A percentile compares a stretch with the other conserved stretches of the same genome.
These are phyloP conservation scores for Marronus borbonicus DNA, from an alignment of 2,888 invertebrate species.

Conservation along the genomic window DNA sequence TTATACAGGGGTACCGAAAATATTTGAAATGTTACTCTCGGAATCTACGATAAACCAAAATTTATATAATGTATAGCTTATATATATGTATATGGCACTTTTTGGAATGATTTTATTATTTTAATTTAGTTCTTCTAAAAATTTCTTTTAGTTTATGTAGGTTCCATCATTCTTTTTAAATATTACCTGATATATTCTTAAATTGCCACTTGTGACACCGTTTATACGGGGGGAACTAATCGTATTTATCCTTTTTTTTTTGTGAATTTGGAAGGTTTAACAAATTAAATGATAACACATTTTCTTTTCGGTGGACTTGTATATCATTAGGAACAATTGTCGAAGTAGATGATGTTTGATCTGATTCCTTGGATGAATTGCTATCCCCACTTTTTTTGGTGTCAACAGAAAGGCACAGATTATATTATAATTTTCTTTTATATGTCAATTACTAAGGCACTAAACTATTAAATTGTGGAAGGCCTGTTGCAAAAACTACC, in stretches of 20 bases:
- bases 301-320: too few relatives aligned
- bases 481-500: conserved; percentile 62
- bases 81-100: conserved; percentile 43
- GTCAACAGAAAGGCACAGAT: conserved; percentile 63
- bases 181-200: conserved; percentile 37
- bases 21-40: background rate
- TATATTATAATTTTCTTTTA: conserved; percentile 55
- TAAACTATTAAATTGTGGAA: conserved; percentile 63
- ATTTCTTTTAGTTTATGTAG: background rate
- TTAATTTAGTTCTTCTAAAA: conserved; percentile 6
- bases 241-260: conserved; percentile 4
- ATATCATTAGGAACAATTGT: too few relatives aligned
- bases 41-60: background rate
- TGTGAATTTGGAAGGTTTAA: too few relatives aligned
- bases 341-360: too few relatives aligned
- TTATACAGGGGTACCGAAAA: too few relatives aligned
- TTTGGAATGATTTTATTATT: conserved; percentile 39
- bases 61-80: conserved; percentile 7
- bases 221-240: conserved; percentile 16
- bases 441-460: conserved; percentile 69
- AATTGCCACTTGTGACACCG: background rate
- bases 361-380: background rate
- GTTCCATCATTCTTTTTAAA: background rate
- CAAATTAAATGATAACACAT: too few relatives aligned
- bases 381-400: conserved; percentile 53